Conservation (phyloP, 92 coral and sea anemone genomes). For the Plumapathes pennacea region DNA sequence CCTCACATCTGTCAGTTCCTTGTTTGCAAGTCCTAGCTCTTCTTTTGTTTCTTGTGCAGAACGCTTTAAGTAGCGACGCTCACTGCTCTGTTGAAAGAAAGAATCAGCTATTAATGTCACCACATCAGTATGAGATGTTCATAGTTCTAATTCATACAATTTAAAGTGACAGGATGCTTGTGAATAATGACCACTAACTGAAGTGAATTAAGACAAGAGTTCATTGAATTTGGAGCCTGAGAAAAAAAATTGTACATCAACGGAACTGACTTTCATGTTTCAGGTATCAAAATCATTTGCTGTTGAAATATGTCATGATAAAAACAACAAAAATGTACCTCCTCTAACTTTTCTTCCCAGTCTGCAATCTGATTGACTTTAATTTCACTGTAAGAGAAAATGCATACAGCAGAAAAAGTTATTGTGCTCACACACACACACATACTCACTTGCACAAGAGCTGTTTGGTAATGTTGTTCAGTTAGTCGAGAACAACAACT, state of each 20-base stretch:
- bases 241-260: no score
- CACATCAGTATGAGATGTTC: no score
- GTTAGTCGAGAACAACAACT: no score
- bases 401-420: neutral
- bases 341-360: slow-evolving; percentile 95
- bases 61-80: slow-evolving; percentile 54
- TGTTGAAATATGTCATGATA: neutral
- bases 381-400: slow-evolving; percentile 62
- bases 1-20: slow-evolving; percentile 85
- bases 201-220: no score
- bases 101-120: neutral
- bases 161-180: no score
- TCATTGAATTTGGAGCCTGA: no score
- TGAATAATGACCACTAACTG: no score
- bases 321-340: slow-evolving; percentile 35
- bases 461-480: no score
- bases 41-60: slow-evolving; percentile 72
- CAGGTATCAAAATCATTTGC: no score
- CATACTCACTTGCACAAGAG: no score
- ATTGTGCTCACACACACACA: neutral
- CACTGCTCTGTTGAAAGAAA: slow-evolving; percentile 59
- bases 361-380: slow-evolving; percentile 81
- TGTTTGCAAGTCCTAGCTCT: slow-evolving; percentile 76
- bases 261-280: no score
- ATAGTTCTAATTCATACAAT: no score